These are phyloP conservation scores for Tetraneura akinire DNA, from an alignment of 1,140 invertebrate genomes.

Conservation along the genomic window DNA sequence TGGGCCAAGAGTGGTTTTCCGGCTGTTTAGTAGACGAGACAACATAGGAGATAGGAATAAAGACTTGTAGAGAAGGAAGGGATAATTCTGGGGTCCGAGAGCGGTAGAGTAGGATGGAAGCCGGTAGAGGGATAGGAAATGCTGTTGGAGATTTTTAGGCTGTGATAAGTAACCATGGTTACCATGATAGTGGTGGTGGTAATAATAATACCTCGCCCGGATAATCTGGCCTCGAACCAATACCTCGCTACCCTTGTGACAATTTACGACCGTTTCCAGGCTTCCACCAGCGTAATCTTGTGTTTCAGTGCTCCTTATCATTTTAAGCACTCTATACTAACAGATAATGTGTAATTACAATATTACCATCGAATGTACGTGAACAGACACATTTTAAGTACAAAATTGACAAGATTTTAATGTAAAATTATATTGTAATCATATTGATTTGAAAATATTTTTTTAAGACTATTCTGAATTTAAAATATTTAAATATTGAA, in stretches of 20 bases:
- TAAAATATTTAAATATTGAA: too few species aligned
- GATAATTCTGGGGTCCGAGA: neutral
- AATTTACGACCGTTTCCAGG: slow-evolving; percentile 40
- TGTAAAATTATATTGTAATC: too few species aligned
- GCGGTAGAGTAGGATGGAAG: neutral
- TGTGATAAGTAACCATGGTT: slow-evolving; percentile 43
- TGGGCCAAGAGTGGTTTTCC: slow-evolving; percentile 18
- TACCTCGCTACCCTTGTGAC: slow-evolving; percentile 22
- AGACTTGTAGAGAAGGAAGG: neutral
- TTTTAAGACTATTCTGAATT: too few species aligned
- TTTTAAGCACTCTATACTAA: slow-evolving; percentile 14
- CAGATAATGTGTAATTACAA: slow-evolving; percentile 1
- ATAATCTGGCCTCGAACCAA: slow-evolving; percentile 47
- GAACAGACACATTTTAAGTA: too few species aligned
- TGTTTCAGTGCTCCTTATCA: neutral
- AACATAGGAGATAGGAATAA: neutral
- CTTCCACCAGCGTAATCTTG: slow-evolving; percentile 14
- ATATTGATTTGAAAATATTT: too few species aligned
- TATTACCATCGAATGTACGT: neutral
- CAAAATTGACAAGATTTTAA: too few species aligned
- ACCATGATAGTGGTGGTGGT: slow-evolving; percentile 1
- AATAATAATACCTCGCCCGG: slow-evolving; percentile 34
- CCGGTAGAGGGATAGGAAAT: neutral
- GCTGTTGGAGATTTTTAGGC: slow-evolving; percentile 13
- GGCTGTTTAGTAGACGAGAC: neutral